Conservation (phyloP, 2,797 vertebrate species). For the Gymnothorax reevesii region DNA sequence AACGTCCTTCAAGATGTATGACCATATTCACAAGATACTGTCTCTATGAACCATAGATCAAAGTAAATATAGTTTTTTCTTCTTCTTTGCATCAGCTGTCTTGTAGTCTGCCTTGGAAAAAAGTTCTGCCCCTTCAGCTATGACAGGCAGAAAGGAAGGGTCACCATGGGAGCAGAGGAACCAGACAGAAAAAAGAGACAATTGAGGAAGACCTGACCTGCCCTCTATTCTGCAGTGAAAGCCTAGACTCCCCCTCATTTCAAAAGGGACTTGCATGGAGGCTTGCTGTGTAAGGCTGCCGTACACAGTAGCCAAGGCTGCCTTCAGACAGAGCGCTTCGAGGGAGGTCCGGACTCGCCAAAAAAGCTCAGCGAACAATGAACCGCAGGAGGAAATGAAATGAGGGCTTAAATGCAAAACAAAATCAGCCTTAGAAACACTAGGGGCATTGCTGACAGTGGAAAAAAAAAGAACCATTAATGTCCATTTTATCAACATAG, state of each 20-base stretch:
- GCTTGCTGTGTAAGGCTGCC: background rate
- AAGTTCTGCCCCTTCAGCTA: background rate
- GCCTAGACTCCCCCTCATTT: background rate
- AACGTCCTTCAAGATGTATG: background rate
- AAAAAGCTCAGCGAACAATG: background rate
- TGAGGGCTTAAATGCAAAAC: background rate
- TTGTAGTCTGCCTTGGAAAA: background rate
- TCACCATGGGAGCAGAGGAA: no score
- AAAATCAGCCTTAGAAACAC: background rate
- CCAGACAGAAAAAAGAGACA: no score
- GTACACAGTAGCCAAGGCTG: background rate
- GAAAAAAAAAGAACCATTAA: background rate
- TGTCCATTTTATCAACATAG: background rate
- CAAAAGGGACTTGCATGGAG: background rate
- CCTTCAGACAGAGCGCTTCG: background rate
- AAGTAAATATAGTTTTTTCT: background rate
- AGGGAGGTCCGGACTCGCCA: background rate
- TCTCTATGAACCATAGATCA: background rate
- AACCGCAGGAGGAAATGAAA: background rate
- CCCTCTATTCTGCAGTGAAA: background rate
- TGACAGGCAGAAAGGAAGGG: background rate
- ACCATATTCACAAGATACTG: background rate
- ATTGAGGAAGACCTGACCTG: no score
- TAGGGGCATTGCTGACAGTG: background rate
- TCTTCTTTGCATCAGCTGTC: background rate